Base-by-base conservation (phyloP, 2,888 invertebrate species). In the Agelastica alni region DNA sequence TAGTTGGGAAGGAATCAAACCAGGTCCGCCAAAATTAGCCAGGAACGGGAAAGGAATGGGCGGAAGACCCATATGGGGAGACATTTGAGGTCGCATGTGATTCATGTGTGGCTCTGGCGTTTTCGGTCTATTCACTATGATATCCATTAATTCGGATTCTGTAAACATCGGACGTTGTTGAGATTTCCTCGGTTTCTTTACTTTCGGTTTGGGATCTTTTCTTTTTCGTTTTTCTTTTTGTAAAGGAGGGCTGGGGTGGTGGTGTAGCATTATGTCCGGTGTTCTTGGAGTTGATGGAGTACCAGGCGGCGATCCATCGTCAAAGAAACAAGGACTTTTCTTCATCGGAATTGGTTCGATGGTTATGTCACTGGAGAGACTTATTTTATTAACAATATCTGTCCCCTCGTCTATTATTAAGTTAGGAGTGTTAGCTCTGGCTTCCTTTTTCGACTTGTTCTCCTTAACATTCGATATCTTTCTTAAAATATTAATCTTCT, bases 401-500 rank as follows among this genome's bases (percentile, higher is more conserved):
- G 69, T 67, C 3, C 56, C 63, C 58, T 79, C 79, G 43, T 79
- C 79, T 2, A 78, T 76, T 17, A 80, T 69, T 18, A 79, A 66
- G 58, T 75, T 76, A 0, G 78, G 76, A 0, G 77, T 76, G 61
- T 72, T 75, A 30, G 77, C 78, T 10, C 75, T 67, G 1, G 75
- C 75, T 13, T 78, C 76, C 53, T 77, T 79, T n/a, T 73, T 74
- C 2, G 62, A 52, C 43, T 73, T 70, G 37, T 51, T 62, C n/a
- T 79, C 86, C 75, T 86, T 87, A 17, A 85, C 84, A 75, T 88
- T 87, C 56, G 91, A 87, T 73, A 93, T 90, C 77, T 91, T 91
- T 73, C 91, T 93, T 70, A 93, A 89, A 71, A 93, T 91, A 78
- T 91, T 92, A 31, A 91, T 79, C 73, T 93, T 93, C 75, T 87